Conservation (phyloP, 2,797 vertebrate species). For the Pogonophryne albipinna region DNA sequence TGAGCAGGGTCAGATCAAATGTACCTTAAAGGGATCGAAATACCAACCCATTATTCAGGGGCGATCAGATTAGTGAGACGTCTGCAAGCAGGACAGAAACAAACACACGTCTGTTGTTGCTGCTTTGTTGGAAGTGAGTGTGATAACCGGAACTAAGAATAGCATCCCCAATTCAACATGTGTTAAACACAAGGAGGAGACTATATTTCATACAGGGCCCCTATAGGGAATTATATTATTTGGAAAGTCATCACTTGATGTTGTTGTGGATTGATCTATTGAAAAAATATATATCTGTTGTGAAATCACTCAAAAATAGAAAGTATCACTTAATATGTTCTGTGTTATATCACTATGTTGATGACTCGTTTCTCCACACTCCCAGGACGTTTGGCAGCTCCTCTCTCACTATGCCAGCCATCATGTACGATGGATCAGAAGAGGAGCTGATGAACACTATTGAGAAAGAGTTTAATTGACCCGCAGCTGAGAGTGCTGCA, state of each 20-base stretch:
- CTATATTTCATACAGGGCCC: neutral
- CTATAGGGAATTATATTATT: neutral
- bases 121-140: conserved; percentile 8
- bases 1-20: conserved; percentile 59
- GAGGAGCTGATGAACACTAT: conserved; percentile 88
- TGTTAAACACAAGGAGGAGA: neutral
- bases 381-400: conserved; percentile 68
- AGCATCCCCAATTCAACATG: neutral
- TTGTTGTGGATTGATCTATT: neutral
- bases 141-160: neutral
- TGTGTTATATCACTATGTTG: conserved; percentile 4
- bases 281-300: neutral
- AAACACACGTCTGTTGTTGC: conserved; percentile 40
- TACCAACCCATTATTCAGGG: conserved; percentile 54
- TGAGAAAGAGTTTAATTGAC: conserved; percentile 84
- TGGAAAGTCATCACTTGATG: neutral
- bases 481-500: conserved; percentile 22
- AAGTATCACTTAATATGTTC: neutral
- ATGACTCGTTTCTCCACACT: conserved; percentile 35
- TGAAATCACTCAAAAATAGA: neutral
- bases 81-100: conserved; percentile 39
- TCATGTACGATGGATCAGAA: conserved; percentile 84
- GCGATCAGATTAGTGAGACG: conserved; percentile 52
- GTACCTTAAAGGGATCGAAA: conserved; percentile 64
- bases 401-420: conserved; percentile 67